Percentiles rank a stretch among this genome's conserved stretches.
Conservation (phyloP, 2,113 vertebrate species). For the Myiopsitta monachus region DNA sequence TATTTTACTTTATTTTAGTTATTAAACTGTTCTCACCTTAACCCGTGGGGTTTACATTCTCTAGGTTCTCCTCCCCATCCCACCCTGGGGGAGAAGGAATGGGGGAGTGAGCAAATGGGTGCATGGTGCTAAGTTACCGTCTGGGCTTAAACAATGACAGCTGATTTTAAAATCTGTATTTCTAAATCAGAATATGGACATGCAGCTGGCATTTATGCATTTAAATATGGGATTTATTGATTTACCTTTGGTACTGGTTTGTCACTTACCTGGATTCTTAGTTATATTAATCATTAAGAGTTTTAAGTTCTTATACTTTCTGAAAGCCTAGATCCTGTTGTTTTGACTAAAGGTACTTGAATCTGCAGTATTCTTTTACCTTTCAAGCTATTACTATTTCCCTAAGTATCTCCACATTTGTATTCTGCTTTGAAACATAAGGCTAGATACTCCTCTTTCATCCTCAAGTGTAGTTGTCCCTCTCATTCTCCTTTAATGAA, state of each 20-base stretch:
- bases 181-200: not conserved
- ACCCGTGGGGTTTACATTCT: not conserved
- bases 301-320: not conserved
- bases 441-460: not conserved
- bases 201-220: not conserved
- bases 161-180: not conserved
- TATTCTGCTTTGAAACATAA: not conserved
- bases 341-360: not conserved
- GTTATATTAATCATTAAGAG: not conserved
- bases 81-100: not conserved
- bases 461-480: not conserved
- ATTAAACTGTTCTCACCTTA: too few relatives aligned
- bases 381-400: not conserved
- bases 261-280: not conserved
- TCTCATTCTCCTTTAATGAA: not conserved
- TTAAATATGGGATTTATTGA: not conserved
- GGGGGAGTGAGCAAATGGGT: not conserved
- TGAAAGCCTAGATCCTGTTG: not conserved
- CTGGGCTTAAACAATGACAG: not conserved
- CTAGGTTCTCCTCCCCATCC: not conserved
- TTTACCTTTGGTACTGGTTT: not conserved
- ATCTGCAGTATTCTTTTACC: not conserved
- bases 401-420: not conserved
- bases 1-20: too few relatives aligned
- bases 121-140: not conserved